Base-by-base conservation (phyloP, 2,113 vertebrate species). In the Tenrec ecaudatus region DNA sequence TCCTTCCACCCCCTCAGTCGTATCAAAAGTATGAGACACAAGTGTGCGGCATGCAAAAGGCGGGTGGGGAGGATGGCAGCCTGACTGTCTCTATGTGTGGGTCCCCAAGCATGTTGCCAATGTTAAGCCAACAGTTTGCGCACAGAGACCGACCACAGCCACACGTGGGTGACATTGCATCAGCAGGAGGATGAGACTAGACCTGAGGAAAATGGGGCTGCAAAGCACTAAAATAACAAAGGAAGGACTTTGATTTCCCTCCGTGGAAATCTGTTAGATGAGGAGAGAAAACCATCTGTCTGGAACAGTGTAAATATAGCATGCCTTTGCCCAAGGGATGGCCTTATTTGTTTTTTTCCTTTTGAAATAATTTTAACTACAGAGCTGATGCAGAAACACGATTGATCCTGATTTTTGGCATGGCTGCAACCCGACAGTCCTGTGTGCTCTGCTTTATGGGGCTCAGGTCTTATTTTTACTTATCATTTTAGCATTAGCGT, bases 271-370 rank as follows among this genome's bases (percentile, higher is more conserved):
- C 66, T 91, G 73, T 82, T 89, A 20, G 78, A 38, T 88, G 79
- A 85, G 38, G n/a, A 89, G 58, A 89, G 92, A 86, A 95, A 94
- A 79, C 85, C 90, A 94, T 93, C 85, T 94, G 87, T 77, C 68
- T 82, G 90, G 43, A 88, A 69, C 58, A 57, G 75, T 47, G 20
- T 93, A 88, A 89, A 89, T 75, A 92, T 60, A 91, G 36, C 58
- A n/a, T n/a, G 84, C 43, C 69, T 66, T 78, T 69, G 75, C 95
- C 62, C 68, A 58, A 90, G 75, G 78, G 53, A 92, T n/a, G n/a
- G 68, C 75, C 29, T 89, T 87, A 38, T 78, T 20, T 62, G 77
- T 93, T n/a, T 71, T 66, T 10, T 79, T 16, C 62, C 64, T 81
- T 62, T 95, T 95, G 77, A 81, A 94, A 79, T 43, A 86, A 85